Evolutionary conservation across 1,140 invertebrate species (phyloP), one percentile per base, ranked within the genome.

Genomic region (Cyphomyrmex costatus): DNA sequence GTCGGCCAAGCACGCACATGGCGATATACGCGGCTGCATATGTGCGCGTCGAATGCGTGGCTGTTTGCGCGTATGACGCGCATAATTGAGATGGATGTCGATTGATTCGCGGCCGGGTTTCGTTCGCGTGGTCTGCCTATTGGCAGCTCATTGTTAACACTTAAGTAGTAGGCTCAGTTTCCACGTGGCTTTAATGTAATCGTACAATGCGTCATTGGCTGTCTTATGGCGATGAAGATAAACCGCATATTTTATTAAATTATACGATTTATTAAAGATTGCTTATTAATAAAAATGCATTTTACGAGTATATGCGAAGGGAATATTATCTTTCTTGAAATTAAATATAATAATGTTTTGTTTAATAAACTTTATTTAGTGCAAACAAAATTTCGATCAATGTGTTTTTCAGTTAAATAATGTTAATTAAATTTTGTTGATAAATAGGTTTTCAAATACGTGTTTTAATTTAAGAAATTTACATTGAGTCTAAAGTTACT

Each of bases 21-120:
- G 65, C 90, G 80, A 88, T 92, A 86, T 89, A 70, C 36, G 80
- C 46, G 61, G 30, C 30, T 30, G 30, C 76, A 79, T 82, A 87
- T 84, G 60, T 63, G 83, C 85, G 65, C 73, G 66, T 42, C 82
- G 83, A 86, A 90, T 90, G 80, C 70, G 79, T 73, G 85, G 82
- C 71, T 82, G 89, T 77, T 85, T 89, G 89, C 90, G 79, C 86
- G 78, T 87, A 91, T 84, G 68, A 68, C 66, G 85, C 66, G 42
- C 33, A 89, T 93, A 93, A 93, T 93, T 93, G 91, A 93, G 92
- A 93, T 92, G 85, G 91, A 93, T 92, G 89, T 92, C 89, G 77
- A 90, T 91, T 92, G 87, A 91, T 91, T 92, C 91, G 82, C 76
- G 83, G 66, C 65, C 85, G 84, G 89, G 88, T 89, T 92, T 92